Evolutionary conservation across 2,113 vertebrate genomes (phyloP).

Genomic region (Noturus placidus): DNA sequence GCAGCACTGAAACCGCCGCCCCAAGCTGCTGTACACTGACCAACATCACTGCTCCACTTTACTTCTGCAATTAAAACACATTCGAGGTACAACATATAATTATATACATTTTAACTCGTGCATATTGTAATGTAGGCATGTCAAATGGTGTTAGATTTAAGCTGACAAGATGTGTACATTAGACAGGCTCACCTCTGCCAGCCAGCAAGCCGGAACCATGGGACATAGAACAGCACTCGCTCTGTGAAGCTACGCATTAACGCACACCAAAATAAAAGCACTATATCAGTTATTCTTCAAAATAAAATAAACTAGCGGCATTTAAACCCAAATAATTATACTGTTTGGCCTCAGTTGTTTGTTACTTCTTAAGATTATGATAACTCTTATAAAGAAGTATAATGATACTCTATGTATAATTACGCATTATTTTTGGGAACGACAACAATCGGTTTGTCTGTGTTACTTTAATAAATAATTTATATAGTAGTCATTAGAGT

Average conservation of each 20-base stretch:
- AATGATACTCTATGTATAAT: background rate
- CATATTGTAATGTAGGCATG: background rate
- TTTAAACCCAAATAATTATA: background rate
- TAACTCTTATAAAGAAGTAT: no score
- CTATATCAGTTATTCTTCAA: background rate
- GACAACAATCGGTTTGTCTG: background rate
- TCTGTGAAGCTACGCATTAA: background rate
- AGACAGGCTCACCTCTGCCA: background rate
- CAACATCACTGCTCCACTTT: background rate
- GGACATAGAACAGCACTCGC: background rate
- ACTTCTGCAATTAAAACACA: slow-evolving; percentile 24
- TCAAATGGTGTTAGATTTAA: background rate
- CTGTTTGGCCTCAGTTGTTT: background rate
- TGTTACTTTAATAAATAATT: background rate
- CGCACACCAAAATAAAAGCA: background rate
- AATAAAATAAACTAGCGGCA: background rate
- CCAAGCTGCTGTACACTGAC: background rate
- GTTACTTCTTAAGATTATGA: background rate
- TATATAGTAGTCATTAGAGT: background rate
- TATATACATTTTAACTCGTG: background rate
- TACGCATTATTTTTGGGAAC: no score
- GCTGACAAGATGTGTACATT: background rate
- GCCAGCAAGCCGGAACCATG: background rate
- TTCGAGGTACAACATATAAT: background rate
- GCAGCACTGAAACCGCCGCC: background rate